phyloP scores from a whole-genome alignment of 2,113 vertebrate genomes.

The Emydura subglobosa region DNA sequence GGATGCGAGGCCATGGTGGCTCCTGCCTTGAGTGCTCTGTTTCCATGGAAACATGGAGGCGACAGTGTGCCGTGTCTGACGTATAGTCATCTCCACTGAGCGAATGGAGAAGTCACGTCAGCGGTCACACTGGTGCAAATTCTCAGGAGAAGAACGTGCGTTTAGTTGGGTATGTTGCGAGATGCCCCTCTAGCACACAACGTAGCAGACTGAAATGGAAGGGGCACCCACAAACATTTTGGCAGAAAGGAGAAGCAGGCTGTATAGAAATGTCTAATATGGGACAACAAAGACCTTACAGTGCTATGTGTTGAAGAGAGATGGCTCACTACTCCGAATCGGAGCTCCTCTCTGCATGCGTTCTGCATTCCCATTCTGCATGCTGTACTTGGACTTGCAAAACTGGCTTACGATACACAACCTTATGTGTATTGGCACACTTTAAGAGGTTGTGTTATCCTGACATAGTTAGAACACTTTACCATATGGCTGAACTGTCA shows the following conservation, averaged over 20 bases:
- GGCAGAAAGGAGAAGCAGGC: neutral
- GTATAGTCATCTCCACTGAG: neutral
- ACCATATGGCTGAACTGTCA: neutral
- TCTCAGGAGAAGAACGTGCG: neutral
- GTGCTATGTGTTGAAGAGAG: neutral
- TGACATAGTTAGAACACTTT: neutral
- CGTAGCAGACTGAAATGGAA: neutral
- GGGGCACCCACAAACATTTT: neutral
- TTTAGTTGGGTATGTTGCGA: neutral
- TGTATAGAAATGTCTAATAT: neutral
- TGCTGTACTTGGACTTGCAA: neutral
- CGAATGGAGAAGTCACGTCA: neutral
- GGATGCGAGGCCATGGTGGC: neutral
- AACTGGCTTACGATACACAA: neutral
- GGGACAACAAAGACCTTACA: neutral
- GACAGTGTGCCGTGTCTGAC: neutral
- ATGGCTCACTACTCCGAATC: rapidly evolving
- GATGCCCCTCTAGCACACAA: neutral
- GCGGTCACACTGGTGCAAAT: neutral
- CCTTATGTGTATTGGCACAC: neutral
- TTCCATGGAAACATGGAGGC: neutral
- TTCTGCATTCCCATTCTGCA: neutral
- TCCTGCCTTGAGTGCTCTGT: neutral
- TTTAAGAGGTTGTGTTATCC: neutral
- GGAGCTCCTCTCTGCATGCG: neutral